Evolutionary conservation across 2,888 invertebrate species (phyloP), one percentile per base, ranked within the genome.

Genomic region (Dascillus cervinus): DNA sequence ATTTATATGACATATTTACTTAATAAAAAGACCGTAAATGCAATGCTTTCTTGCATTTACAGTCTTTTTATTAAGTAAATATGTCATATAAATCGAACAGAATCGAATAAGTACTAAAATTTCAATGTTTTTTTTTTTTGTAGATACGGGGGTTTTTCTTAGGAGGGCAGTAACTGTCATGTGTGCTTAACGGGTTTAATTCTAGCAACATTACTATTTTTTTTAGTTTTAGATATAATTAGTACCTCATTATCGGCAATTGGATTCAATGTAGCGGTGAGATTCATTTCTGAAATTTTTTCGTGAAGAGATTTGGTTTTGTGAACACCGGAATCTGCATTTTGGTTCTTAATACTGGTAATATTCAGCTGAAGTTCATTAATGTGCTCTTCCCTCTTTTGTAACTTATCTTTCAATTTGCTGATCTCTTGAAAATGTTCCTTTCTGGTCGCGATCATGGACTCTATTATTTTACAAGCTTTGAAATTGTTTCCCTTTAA

Each of bases 381-480:
- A 6, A 40, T 26, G 33, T 52, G 49, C 9, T 34, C 26, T 26
- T 50, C 47, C 17, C 59, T 43, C 26, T 47, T 39, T 31, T 40
- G 42, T 34, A 52, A 50, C n/a, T n/a, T n/a, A n/a, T n/a, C n/a
- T n/a, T n/a, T n/a, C n/a, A n/a, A n/a, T n/a, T n/a, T n/a, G n/a
- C n/a, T n/a, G n/a, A n/a, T n/a, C n/a, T n/a, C n/a, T 17, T 54
- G 54, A 17, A 54, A 54, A 14, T 53, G 49, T 28, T 52, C 56
- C 31, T 57, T 62, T 24, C 52, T 52, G 21, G 51, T 53, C 10
- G 53, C 56, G 22, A 65, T 54, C 50, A 66, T 56, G 20, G 47
- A 54, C 40, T 66, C 60, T 27, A 67, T 60, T 19, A 65, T 60
- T 32, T 60, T 55, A 41, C 62, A 65, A 3, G 65, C 63, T 43